Conservation (phyloP, 2,797 vertebrate genomes). For the Xenops minutus region DNA sequence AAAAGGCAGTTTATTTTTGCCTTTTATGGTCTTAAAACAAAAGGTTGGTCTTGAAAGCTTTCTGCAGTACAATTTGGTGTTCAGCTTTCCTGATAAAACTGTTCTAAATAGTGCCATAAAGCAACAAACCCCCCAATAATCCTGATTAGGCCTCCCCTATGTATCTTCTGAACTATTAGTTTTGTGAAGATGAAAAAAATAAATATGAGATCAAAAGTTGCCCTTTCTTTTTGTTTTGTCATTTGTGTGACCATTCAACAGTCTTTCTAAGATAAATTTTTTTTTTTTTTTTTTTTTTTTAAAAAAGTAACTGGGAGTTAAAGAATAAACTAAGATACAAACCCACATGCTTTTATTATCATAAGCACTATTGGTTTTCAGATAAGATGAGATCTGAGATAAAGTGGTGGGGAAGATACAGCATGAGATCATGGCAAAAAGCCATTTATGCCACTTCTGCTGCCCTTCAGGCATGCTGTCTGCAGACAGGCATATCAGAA, state of each 20-base stretch:
- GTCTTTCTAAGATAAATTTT: not conserved
- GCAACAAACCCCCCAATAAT: not conserved
- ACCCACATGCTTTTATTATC: not conserved
- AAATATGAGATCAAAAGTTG: not conserved
- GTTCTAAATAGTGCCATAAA: not conserved
- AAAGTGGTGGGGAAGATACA: not conserved
- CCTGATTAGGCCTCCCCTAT: not conserved
- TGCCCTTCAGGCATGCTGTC: not conserved
- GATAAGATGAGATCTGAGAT: not conserved
- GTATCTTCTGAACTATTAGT: not conserved
- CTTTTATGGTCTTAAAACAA: constrained; percentile 40
- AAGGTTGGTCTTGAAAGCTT: constrained; percentile 49
- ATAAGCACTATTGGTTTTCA: not conserved
- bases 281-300: too few species aligned
- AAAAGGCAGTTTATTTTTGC: constrained; percentile 59
- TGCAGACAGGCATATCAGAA: not conserved
- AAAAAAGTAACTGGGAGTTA: not conserved
- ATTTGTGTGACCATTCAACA: not conserved
- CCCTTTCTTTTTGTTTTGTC: not conserved
- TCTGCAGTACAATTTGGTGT: not conserved
- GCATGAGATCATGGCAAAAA: not conserved
- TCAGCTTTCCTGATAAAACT: not conserved
- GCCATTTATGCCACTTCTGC: not conserved
- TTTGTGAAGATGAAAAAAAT: not conserved
- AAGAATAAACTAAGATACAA: not conserved